Percentiles rank a stretch among this genome's conserved stretches.
Evolutionary conservation across 2,797 vertebrate species (phyloP).

Genomic region (Capromys pilorides): DNA sequence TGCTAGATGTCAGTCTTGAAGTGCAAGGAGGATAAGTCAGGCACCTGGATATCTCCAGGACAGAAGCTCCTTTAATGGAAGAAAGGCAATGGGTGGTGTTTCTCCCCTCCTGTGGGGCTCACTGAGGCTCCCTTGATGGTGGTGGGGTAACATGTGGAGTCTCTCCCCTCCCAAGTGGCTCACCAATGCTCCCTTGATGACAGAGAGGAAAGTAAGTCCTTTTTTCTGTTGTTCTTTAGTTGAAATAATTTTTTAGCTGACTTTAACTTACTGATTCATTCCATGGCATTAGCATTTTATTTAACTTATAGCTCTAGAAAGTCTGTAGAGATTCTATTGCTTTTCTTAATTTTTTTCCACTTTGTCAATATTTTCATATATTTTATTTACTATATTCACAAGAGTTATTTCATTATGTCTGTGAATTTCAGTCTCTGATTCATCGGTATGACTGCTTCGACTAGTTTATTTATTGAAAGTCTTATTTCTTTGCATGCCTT

Average conservation of each 20-base stretch:
- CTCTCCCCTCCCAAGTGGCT: no score
- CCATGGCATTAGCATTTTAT: not conserved
- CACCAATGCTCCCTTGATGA: no score
- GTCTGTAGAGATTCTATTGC: slow-evolving; percentile 1
- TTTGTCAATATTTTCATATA: not conserved
- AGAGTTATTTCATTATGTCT: not conserved
- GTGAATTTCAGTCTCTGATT: not conserved
- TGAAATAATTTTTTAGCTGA: slow-evolving; percentile 20
- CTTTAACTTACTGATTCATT: not conserved
- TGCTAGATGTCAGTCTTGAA: no score
- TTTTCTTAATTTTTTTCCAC: not conserved
- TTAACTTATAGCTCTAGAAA: not conserved
- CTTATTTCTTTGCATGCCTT: not conserved
- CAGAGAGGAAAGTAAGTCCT: not conserved
- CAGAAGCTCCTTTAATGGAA: not conserved
- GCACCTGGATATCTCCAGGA: no score
- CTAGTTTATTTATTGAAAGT: slow-evolving; percentile 18
- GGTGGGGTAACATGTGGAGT: no score
- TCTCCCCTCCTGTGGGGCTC: no score
- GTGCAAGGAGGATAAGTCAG: no score
- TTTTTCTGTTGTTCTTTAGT: slow-evolving; percentile 23
- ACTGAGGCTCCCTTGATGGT: no score
- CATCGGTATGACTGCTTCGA: not conserved
- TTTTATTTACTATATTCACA: slow-evolving; percentile 24
- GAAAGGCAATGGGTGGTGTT: no score